Percentiles rank a stretch among this genome's conserved stretches.
Conservation (phyloP, 1,140 invertebrate species). For the Leptonema lineaticorne region DNA sequence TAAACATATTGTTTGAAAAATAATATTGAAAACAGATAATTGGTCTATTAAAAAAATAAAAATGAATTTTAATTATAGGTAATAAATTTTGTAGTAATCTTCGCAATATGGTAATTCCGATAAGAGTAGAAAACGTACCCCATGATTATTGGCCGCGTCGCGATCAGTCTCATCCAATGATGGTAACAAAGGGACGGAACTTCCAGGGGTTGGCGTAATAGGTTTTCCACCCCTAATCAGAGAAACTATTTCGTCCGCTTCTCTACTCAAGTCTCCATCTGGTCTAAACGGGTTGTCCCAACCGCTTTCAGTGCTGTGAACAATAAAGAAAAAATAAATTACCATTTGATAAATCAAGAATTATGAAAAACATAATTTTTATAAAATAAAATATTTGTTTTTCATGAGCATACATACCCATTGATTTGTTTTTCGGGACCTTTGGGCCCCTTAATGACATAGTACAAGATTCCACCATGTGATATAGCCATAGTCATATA, state of each 20-base stretch:
- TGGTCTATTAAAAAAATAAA: too few species aligned
- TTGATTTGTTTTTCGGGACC: conserved; percentile 41
- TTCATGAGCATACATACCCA: conserved; percentile 15
- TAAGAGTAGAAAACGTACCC: too few species aligned
- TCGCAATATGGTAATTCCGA: too few species aligned
- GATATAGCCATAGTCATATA: conserved; percentile 56
- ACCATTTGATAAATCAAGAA: background rate
- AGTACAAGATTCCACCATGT: conserved; percentile 65
- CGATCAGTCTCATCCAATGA: conserved; percentile 49
- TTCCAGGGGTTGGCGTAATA: conserved; percentile 52
- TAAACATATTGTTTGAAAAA: too few species aligned
- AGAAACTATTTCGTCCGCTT: conserved; percentile 95
- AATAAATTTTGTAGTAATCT: too few species aligned
- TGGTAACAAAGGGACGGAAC: conserved; percentile 45
- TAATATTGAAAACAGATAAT: too few species aligned
- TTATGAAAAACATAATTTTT: too few species aligned
- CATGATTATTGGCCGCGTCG: conserved; percentile 37
- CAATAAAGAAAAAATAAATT: conserved; percentile 44
- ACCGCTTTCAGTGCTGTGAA: conserved; percentile 86
- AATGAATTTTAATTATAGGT: too few species aligned
- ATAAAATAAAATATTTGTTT: background rate
- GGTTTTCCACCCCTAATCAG: conserved; percentile 77
- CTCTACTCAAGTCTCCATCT: conserved; percentile 89
- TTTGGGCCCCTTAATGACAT: conserved; percentile 64
- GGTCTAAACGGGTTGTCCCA: conserved; percentile 97